Base-by-base conservation (phyloP, 2,888 invertebrate genomes). In the Zhuqinia jingwanae region DNA sequence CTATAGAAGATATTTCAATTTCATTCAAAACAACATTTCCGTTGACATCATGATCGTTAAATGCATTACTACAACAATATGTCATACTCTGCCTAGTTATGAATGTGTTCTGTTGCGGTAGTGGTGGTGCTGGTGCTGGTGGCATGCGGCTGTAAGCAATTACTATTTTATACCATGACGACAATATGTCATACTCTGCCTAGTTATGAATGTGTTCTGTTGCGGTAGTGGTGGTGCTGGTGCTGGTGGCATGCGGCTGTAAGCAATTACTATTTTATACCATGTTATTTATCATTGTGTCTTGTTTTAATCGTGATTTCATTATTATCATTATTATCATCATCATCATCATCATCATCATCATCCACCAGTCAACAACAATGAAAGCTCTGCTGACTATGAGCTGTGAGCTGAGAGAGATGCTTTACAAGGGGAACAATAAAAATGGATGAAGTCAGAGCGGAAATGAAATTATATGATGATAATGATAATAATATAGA, bases 301-400 rank as follows among this genome's bases (percentile, higher is more conserved):
- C 73, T 73, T 27, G 50, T 27, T 53, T 73, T 47, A 53, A 50
- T 73, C 45, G 2, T n/a, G 73, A 73, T 73, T 73, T 73, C 70
- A 70, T 70, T 47, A 70, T 25, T 73, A 70, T 63, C 17, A 45
- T 20, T 22, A 68, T 10, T 20, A 42, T 25, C 15, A 27, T 10
- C 27, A 10, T 17, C 2, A 56, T n/a, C 2, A 8, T 20, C 20
- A 47, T 47, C 47, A 70, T 70, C 25, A 47, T n/a, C n/a, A n/a
- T n/a, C n/a, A n/a, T n/a, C 15, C 2, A 50, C 2, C n/a, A 50
- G 13, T 50, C 50, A 50, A 15, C 50, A 15, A 50, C 50, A 36
- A 36, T 36, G 36, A 36, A n/a, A n/a, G n/a, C n/a, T n/a, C n/a
- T n/a, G n/a, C n/a, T n/a, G n/a, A n/a, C n/a, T n/a, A n/a, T n/a